Percentiles rank a stretch among this genome's conserved stretches.
These are phyloP conservation scores for Sarcoramphus papa DNA, from an alignment of 2,797 vertebrate genomes.

Conservation along the genomic window DNA sequence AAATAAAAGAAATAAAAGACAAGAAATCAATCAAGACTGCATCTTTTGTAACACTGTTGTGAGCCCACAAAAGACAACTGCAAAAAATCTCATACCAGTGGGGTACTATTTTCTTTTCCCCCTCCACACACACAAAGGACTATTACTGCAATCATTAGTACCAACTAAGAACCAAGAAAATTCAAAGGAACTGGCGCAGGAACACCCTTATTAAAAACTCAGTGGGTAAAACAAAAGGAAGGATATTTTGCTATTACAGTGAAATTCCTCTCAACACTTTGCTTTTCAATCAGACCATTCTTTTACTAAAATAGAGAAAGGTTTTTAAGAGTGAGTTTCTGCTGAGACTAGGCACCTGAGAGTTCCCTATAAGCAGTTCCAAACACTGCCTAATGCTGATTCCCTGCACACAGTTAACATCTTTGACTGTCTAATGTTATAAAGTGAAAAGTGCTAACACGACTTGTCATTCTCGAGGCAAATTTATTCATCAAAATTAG, in stretches of 20 bases:
- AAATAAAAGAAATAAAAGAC: background rate
- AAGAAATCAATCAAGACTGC: background rate
- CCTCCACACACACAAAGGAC: background rate
- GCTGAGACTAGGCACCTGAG: background rate
- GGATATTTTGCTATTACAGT: background rate
- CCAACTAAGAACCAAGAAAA: background rate
- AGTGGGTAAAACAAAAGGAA: background rate
- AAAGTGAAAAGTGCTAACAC: constrained; percentile 23
- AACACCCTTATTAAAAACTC: background rate
- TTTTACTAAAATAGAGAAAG: background rate
- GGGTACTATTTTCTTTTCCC: background rate
- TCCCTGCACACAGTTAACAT: background rate
- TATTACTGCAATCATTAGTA: background rate
- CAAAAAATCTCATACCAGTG: background rate
- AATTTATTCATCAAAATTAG: constrained; percentile 30
- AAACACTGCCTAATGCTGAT: background rate
- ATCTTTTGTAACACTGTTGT: background rate
- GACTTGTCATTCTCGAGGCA: constrained; percentile 5
- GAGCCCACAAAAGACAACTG: background rate
- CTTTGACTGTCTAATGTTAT: background rate
- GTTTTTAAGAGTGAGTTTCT: background rate
- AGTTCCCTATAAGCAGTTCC: background rate
- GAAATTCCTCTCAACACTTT: background rate
- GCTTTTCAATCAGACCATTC: background rate
- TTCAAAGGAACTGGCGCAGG: background rate